These are phyloP conservation scores for Dendrocopos noguchii DNA, from an alignment of 2,113 vertebrate genomes.

Conservation along the genomic window DNA sequence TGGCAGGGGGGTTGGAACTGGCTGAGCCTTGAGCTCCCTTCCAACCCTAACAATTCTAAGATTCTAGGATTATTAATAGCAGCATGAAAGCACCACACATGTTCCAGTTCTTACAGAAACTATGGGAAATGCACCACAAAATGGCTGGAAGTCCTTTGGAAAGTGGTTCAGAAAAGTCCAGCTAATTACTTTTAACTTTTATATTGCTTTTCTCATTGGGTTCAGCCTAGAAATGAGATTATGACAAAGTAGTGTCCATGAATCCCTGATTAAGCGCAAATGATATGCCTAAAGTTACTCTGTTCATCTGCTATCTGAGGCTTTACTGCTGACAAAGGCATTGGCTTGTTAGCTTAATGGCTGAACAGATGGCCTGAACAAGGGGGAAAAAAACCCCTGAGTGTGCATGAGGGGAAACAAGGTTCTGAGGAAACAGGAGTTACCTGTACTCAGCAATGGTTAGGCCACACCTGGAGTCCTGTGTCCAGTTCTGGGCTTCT, in stretches of 20 bases:
- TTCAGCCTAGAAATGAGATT: slow-evolving; percentile 71
- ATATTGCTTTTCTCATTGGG: slow-evolving; percentile 69
- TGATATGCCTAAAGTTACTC: neutral
- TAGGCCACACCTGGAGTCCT: no score
- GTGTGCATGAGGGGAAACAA: neutral
- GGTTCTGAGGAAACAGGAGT: neutral
- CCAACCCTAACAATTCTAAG: no score
- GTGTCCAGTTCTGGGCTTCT: no score
- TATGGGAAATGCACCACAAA: neutral
- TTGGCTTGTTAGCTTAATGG: neutral
- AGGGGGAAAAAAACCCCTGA: neutral
- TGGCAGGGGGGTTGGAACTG: no score
- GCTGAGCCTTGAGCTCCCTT: no score
- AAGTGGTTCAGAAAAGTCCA: slow-evolving; percentile 48
- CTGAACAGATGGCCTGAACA: neutral
- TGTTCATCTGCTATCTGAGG: neutral
- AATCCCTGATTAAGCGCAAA: slow-evolving; percentile 63
- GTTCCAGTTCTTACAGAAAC: slow-evolving; percentile 12
- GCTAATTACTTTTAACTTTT: slow-evolving; percentile 54
- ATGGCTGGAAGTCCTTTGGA: slow-evolving; percentile 27
- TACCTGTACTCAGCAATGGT: neutral
- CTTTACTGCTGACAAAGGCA: neutral
- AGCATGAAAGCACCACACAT: no score
- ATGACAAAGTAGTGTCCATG: slow-evolving; percentile 43
- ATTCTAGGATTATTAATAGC: no score